Evolutionary conservation across 2,888 invertebrate genomes (phyloP).

Genomic region (Pedicia rivosa): DNA sequence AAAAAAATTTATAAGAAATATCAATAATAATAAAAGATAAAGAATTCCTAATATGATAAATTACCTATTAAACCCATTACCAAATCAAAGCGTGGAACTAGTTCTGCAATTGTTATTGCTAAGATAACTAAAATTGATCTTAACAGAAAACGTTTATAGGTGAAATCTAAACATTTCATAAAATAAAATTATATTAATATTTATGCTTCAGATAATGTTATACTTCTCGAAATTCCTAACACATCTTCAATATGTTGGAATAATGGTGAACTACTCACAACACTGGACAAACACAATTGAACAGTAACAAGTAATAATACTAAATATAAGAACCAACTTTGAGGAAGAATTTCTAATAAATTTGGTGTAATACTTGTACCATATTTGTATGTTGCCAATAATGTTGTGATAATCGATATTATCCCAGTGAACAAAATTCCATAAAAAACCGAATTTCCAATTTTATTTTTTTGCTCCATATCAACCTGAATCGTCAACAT

Average conservation of each 20-base stretch:
- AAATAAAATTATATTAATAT: background rate
- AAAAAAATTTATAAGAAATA: too few relatives aligned
- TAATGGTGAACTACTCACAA: constrained; percentile 61
- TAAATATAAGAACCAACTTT: constrained; percentile 43
- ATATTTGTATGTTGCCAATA: constrained; percentile 45
- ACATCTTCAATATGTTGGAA: constrained; percentile 70
- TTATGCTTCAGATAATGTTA: constrained; percentile 14
- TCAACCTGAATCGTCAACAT: constrained; percentile 84
- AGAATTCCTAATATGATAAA: too few relatives aligned
- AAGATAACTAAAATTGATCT: constrained; percentile 51
- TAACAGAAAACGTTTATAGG: constrained; percentile 50
- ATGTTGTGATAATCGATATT: constrained; percentile 46
- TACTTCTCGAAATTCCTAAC: constrained; percentile 56
- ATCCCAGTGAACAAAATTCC: constrained; percentile 49
- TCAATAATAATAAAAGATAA: too few relatives aligned
- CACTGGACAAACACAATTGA: constrained; percentile 62
- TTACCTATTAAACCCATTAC: constrained; percentile 79
- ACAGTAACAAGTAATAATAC: constrained; percentile 58
- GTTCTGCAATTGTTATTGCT: constrained; percentile 62
- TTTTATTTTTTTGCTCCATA: constrained; percentile 62
- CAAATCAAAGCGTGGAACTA: constrained; percentile 70
- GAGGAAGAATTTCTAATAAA: constrained; percentile 48
- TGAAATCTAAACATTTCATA: constrained; percentile 46
- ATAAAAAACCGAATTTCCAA: constrained; percentile 51
- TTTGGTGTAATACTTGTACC: constrained; percentile 45